Percentiles rank a stretch among this genome's conserved stretches.
Evolutionary conservation across 2,888 invertebrate species (phyloP).

Genomic region (Operophtera brumata): DNA sequence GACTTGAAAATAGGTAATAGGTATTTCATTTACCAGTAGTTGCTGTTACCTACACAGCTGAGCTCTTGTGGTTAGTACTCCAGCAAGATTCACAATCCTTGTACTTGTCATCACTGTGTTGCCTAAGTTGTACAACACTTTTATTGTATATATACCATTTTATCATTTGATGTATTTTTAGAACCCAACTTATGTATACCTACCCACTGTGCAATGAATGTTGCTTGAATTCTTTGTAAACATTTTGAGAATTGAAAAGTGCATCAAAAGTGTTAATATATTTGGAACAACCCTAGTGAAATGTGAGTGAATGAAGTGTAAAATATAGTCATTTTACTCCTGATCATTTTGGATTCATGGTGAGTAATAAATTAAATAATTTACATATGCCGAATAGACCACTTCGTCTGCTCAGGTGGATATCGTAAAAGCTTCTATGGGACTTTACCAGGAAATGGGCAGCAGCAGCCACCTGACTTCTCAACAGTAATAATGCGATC

Average conservation of each 20-base stretch:
- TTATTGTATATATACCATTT: conserved; percentile 66
- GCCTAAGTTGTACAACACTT: conserved; percentile 69
- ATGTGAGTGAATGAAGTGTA: conserved; percentile 55
- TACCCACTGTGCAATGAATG: conserved; percentile 55
- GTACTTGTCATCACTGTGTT: conserved; percentile 68
- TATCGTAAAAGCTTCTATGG: too few species aligned
- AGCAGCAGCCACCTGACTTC: too few species aligned
- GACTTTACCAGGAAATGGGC: too few species aligned
- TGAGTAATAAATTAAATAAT: conserved; percentile 45
- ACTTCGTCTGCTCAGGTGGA: too few species aligned
- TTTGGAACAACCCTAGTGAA: background rate
- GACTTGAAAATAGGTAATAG: background rate
- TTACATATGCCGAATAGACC: too few species aligned
- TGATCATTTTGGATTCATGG: conserved; percentile 64
- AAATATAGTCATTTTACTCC: conserved; percentile 40
- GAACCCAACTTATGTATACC: conserved; percentile 48
- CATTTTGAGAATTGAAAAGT: conserved; percentile 49
- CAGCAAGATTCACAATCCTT: conserved; percentile 51
- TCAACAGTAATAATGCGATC: too few species aligned
- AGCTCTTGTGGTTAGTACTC: conserved; percentile 51
- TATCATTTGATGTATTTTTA: conserved; percentile 77
- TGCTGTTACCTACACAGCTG: background rate
- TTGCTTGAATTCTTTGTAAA: conserved; percentile 69
- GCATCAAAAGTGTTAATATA: conserved; percentile 18
- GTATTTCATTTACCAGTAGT: background rate